Evolutionary conservation across 53 echinoderm and acorn worm species (phyloP).

Genomic region (Paracentrotus lividus): DNA sequence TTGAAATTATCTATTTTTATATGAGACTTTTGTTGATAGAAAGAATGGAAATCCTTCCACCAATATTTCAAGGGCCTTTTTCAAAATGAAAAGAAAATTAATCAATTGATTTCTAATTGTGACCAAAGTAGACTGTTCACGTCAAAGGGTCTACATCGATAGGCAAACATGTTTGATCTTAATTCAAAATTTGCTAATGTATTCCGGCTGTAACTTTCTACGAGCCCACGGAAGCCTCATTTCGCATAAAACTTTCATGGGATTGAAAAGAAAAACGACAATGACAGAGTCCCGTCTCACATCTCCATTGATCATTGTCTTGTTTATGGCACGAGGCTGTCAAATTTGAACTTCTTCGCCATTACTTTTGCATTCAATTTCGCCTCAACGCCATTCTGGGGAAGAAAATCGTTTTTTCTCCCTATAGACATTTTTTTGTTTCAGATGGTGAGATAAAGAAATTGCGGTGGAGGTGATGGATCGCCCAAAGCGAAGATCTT

Average conservation of each 20-base stretch:
- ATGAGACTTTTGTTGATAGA: no score
- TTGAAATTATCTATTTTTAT: no score
- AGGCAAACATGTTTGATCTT: neutral
- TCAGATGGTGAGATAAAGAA: neutral
- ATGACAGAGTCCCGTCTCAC: neutral
- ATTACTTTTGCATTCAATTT: constrained; percentile 44
- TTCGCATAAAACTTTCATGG: constrained; percentile 15
- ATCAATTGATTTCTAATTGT: no score
- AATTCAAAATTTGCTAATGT: neutral
- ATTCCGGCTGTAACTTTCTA: neutral
- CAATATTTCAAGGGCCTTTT: no score
- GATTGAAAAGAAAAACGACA: neutral
- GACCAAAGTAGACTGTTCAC: no score
- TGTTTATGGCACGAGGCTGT: constrained; percentile 33
- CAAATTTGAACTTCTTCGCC: constrained; percentile 20
- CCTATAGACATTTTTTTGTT: constrained; percentile 19
- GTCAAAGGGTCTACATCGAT: neutral
- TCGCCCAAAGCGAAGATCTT: neutral
- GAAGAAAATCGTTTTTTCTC: constrained; percentile 31
- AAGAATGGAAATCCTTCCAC: no score
- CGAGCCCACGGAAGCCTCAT: neutral
- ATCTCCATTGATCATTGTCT: neutral
- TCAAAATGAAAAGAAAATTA: no score
- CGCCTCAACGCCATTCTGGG: neutral
- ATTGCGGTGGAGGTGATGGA: constrained; percentile 19